Conservation (phyloP, 2,797 vertebrate genomes). For the Xiphophorus birchmanni region DNA sequence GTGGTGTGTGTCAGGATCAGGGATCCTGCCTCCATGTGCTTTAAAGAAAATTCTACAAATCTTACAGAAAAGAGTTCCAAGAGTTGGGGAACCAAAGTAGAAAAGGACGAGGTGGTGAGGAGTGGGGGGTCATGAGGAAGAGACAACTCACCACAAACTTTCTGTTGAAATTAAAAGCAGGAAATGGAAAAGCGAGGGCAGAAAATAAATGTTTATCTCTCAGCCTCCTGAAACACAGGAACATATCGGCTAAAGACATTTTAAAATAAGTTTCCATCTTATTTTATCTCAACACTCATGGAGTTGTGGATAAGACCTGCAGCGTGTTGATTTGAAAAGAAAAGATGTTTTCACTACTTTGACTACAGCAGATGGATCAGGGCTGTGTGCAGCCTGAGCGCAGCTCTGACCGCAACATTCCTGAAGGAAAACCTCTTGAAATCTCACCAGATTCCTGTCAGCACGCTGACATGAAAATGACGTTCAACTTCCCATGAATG, state of each 20-base stretch:
- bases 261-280: not conserved
- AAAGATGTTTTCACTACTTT: not conserved
- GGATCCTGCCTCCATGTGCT: not conserved
- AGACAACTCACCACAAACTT: not conserved
- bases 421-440: not conserved
- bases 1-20: conserved; percentile 18
- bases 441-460: not conserved
- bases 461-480: not conserved
- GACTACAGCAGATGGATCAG: not conserved
- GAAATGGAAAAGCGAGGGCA: not conserved
- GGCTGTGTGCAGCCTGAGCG: not conserved
- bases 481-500: not conserved
- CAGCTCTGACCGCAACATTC: not conserved
- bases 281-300: not conserved
- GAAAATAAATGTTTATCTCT: not conserved
- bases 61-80: not conserved
- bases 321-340: not conserved
- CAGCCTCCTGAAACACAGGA: not conserved
- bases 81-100: not conserved
- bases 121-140: not conserved
- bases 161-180: not conserved
- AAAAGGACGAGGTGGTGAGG: not conserved
- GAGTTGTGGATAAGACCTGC: not conserved
- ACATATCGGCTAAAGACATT: not conserved
- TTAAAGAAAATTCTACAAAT: not conserved